A percentile compares a stretch with the other conserved stretches of the same genome.
phyloP scores from a whole-genome alignment of 2,113 vertebrate species.

The cat (Felis catus) region DNA sequence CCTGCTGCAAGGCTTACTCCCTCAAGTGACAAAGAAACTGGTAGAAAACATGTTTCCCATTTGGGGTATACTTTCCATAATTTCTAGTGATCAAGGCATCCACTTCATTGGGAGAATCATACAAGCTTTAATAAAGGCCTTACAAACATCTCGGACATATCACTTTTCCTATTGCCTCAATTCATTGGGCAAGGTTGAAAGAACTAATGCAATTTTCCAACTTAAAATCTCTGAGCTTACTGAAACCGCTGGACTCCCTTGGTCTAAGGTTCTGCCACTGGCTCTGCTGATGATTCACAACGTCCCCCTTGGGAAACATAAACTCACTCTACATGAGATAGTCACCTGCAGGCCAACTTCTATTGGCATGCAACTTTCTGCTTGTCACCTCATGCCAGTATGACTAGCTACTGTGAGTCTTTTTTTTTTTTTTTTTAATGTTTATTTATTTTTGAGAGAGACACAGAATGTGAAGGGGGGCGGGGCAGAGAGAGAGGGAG shows the following conservation, averaged over 20 bases:
- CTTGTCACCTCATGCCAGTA: not conserved
- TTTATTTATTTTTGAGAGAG: too few relatives aligned
- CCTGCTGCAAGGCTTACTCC: not conserved
- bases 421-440: not conserved
- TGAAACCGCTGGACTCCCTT: not conserved
- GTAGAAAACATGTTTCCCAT: not conserved
- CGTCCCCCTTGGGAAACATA: not conserved
- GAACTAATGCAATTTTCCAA: not conserved
- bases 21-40: not conserved
- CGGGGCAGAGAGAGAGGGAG: too few relatives aligned
- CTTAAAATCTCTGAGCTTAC: not conserved
- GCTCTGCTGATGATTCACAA: not conserved
- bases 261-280: not conserved
- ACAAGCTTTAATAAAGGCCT: not conserved
- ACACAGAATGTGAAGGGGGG: too few relatives aligned
- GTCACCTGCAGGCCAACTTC: not conserved
- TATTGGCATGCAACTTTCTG: not conserved
- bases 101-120: not conserved
- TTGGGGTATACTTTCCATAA: not conserved
- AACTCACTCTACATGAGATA: not conserved
- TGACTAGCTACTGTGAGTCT: not conserved
- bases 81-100: not conserved
- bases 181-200: not conserved
- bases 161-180: not conserved
- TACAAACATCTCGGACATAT: not conserved